These are phyloP conservation scores for Abramis brama DNA, from an alignment of 2,113 vertebrate species.

Conservation along the genomic window DNA sequence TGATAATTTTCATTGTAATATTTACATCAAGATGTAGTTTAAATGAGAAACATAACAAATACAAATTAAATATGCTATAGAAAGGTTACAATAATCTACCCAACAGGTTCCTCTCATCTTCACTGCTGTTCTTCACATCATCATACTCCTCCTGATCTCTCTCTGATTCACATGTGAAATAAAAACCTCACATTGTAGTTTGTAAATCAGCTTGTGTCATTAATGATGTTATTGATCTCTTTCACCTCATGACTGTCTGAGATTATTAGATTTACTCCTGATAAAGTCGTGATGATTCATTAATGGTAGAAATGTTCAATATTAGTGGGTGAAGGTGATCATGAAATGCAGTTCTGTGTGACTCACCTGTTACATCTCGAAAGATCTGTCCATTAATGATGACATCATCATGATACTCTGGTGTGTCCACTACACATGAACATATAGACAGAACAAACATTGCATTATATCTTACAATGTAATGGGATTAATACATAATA, in stretches of 20 bases:
- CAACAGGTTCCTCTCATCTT: background rate
- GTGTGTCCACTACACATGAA: background rate
- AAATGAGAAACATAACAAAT: too few relatives aligned
- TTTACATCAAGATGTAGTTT: background rate
- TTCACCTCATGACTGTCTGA: too few relatives aligned
- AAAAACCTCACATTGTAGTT: too few relatives aligned
- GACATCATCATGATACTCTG: slow-evolving; percentile 32
- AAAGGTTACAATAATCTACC: background rate
- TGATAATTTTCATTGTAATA: background rate
- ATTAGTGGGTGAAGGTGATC: too few relatives aligned
- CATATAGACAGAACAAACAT: background rate
- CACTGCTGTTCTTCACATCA: background rate
- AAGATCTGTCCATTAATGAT: background rate
- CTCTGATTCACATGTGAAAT: slow-evolving; percentile 1
- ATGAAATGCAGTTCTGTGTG: background rate
- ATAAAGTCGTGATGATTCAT: background rate
- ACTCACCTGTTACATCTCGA: background rate
- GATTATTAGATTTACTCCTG: background rate
- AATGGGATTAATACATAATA: too few relatives aligned
- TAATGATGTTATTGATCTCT: too few relatives aligned
- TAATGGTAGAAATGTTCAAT: background rate
- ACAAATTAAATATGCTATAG: fast-evolving
- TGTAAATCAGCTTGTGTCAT: too few relatives aligned
- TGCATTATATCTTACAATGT: too few relatives aligned
- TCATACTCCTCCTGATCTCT: slow-evolving; percentile 19